A percentile compares a stretch with the other conserved stretches of the same genome.
These are phyloP conservation scores for Hemitrygon akajei DNA, from an alignment of 2,797 vertebrate genomes.

Conservation along the genomic window DNA sequence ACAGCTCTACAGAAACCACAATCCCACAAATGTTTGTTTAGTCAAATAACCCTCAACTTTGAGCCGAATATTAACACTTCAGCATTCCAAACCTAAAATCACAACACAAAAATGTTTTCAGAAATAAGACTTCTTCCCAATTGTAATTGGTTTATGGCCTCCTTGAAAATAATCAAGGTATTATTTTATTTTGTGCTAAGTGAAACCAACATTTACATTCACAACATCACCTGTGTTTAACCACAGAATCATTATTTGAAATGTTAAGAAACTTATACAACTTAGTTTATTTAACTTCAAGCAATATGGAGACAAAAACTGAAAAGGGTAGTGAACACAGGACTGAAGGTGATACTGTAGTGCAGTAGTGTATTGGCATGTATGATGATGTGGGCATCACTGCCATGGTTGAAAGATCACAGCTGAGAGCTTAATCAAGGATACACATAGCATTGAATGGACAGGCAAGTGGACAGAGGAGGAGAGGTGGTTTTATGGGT, in stretches of 20 bases:
- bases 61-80: conserved; percentile 3
- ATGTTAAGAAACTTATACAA: neutral
- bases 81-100: neutral
- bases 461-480: too few relatives aligned
- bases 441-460: too few relatives aligned
- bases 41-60: neutral
- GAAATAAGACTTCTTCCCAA: neutral
- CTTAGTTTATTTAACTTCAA: too few relatives aligned
- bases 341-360: too few relatives aligned
- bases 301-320: too few relatives aligned
- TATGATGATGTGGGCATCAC: too few relatives aligned
- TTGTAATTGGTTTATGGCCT: neutral
- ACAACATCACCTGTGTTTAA: neutral
- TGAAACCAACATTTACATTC: neutral
- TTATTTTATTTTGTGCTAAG: neutral
- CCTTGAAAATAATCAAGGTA: neutral
- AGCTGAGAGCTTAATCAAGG: too few relatives aligned
- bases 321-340: too few relatives aligned
- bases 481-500: too few relatives aligned
- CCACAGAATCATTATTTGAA: neutral
- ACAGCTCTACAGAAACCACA: conserved; percentile 12
- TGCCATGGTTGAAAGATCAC: too few relatives aligned
- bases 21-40: neutral
- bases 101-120: neutral
- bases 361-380: too few relatives aligned